phyloP scores from a whole-genome alignment of 2,888 invertebrate species.

The Adelognathus sp. region DNA sequence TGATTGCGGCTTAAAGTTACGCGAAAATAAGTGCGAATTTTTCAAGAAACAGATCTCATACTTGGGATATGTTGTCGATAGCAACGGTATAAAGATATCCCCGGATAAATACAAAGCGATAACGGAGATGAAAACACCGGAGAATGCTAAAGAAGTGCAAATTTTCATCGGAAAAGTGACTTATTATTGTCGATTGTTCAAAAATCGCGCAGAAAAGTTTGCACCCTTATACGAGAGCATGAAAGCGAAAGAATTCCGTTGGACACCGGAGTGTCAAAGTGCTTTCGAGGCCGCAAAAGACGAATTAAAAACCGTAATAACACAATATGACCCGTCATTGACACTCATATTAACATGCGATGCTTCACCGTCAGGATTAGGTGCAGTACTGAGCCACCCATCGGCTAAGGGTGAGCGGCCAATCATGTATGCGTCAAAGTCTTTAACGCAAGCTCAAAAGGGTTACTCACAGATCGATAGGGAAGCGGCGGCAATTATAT shows the following conservation, averaged over 20 bases:
- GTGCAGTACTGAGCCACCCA: conserved; percentile 65
- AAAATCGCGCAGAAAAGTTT: neutral
- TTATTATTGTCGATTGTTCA: neutral
- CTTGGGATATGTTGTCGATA: neutral
- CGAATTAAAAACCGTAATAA: neutral
- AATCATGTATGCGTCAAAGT: conserved; percentile 60
- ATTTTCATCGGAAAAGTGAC: neutral
- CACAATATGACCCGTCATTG: conserved; percentile 28
- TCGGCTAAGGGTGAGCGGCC: conserved; percentile 59
- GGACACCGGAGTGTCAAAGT: neutral
- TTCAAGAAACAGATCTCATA: neutral
- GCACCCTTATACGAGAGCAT: neutral
- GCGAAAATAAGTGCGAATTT: neutral
- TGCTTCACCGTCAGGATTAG: conserved; percentile 73
- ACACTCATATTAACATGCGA: conserved; percentile 66
- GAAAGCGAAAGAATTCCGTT: neutral
- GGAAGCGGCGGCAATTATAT: conserved; percentile 67
- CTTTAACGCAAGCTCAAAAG: conserved; percentile 58
- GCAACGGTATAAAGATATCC: neutral
- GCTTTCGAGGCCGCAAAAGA: neutral
- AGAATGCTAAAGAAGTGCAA: neutral
- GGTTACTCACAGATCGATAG: conserved; percentile 66
- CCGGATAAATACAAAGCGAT: too few relatives aligned
- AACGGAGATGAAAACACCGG: neutral
- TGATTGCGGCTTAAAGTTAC: neutral